Evolutionary conservation across 2,797 vertebrate genomes (phyloP).

Genomic region (Acridotheres tristis): DNA sequence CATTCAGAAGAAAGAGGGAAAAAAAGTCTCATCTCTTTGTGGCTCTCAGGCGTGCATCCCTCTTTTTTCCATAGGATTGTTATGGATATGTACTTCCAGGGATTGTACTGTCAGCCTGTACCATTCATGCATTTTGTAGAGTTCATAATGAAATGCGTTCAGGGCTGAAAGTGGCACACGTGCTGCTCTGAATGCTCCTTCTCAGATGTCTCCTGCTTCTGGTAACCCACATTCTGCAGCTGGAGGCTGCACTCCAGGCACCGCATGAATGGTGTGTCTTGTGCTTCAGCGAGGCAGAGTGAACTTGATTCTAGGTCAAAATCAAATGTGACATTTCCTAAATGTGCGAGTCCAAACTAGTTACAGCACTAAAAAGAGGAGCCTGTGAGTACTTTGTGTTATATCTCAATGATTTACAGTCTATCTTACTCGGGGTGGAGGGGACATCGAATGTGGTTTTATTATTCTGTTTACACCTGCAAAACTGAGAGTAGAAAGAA

Average conservation of each 20-base stretch:
- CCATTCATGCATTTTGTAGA: conserved; percentile 18
- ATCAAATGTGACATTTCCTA: conserved; percentile 55
- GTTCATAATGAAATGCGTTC: not conserved
- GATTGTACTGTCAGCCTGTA: not conserved
- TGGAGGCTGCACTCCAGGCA: not conserved
- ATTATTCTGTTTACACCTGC: not conserved
- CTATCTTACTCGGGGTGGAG: rapidly evolving
- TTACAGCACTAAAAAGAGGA: not conserved
- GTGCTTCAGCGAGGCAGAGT: not conserved
- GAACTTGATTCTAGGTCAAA: conserved; percentile 54
- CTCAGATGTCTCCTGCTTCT: conserved; percentile 58
- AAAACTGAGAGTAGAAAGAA: not conserved
- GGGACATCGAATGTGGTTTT: not conserved
- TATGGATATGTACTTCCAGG: conserved; percentile 6
- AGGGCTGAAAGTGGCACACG: not conserved
- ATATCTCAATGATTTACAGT: not conserved
- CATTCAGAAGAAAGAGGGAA: not conserved
- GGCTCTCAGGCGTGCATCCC: not conserved
- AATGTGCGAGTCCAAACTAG: not conserved
- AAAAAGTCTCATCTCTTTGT: not conserved
- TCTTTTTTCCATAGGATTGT: not conserved
- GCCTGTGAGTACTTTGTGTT: not conserved
- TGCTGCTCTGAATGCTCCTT: conserved; percentile 63
- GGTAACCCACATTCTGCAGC: conserved; percentile 62
- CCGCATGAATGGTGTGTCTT: conserved; percentile 12